Base-by-base conservation (phyloP, 2,113 vertebrate genomes). In the Bubo scandiacus region DNA sequence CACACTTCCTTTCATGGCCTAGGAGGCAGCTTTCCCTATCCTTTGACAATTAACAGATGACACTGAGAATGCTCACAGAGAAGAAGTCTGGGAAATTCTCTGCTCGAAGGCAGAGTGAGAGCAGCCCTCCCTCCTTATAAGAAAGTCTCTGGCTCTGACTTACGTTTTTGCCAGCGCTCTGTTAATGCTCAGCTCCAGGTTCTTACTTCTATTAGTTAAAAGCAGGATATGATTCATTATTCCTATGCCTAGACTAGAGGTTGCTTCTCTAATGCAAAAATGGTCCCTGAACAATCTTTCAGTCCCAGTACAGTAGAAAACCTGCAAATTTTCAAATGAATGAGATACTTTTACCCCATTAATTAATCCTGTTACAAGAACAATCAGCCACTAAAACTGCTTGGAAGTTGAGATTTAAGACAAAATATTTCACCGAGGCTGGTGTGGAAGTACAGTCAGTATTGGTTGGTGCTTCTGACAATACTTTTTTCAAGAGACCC, bases 1-100 rank as follows among this genome's bases (percentile, higher is more conserved):
- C 68, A 81, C 29, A 14, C 68, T 96, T 92, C 96, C 96, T 96
- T 94, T 97, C 88, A 96, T 84, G 95, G 95, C 68, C 45, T 77
- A 77, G 1, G 1, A 82, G 17, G 54, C 67, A 92, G 38, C 51
- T 71, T 90, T 71, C 43, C 43, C 72, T 71, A 22, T 17, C 42
- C 59, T 78, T 61, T 94, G 90, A 96, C 82, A 84, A 67, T 75
- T 63, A 67, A 71, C 92, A 94, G 92, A 96, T 59, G 63, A 93
- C 77, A 81, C 1, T 45, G 57, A 90, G 82, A 96, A 96, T 68
- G 86, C 62, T 87, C 72, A 67, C 51, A 79, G 58, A 91, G 43
- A 73, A 34, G 12, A 22, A 38, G 32, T 30, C 67, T 83, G 77
- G 36, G 57, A 94, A 94, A 74, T 75, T 87, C 74, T 91, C 49